Percentiles rank a stretch among this genome's conserved stretches.
Evolutionary conservation across 1,140 invertebrate genomes (phyloP).

Genomic region (Drosophila jambulina): DNA sequence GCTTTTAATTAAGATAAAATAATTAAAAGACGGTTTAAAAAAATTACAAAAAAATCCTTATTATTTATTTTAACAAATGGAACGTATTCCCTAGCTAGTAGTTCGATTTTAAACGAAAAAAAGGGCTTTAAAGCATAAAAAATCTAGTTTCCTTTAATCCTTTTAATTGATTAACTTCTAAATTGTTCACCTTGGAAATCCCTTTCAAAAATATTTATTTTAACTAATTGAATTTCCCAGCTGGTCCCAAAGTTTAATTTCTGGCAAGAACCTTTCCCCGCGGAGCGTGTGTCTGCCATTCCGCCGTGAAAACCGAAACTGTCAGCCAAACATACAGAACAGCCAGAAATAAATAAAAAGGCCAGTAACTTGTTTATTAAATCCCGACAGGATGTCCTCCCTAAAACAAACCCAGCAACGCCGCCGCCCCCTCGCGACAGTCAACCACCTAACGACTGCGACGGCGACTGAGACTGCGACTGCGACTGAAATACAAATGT

Average conservation of each 20-base stretch:
- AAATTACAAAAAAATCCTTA: background rate
- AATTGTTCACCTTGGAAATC: background rate
- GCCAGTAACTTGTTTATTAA: constrained; percentile 73
- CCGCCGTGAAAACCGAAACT: constrained; percentile 18
- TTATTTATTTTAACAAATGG: background rate
- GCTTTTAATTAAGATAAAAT: background rate
- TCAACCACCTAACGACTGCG: constrained; percentile 39
- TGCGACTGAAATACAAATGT: constrained; percentile 44
- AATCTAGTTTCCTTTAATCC: too few relatives aligned
- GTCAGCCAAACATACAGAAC: constrained; percentile 43
- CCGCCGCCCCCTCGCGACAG: constrained; percentile 4
- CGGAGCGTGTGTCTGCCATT: background rate
- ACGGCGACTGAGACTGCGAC: background rate
- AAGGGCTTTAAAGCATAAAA: too few relatives aligned
- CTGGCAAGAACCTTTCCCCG: background rate
- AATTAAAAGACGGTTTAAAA: background rate
- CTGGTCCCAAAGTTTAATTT: constrained; percentile 14
- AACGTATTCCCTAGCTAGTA: too few relatives aligned
- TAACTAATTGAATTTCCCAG: constrained; percentile 53
- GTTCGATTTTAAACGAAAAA: too few relatives aligned
- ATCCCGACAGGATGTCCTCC: constrained; percentile 69
- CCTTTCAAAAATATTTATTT: constrained; percentile 7
- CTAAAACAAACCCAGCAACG: constrained; percentile 8
- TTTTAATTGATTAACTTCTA: too few relatives aligned
- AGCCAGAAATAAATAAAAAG: constrained; percentile 62